Conservation (phyloP, 2,113 vertebrate species). For the Odontesthes bonariensis region DNA sequence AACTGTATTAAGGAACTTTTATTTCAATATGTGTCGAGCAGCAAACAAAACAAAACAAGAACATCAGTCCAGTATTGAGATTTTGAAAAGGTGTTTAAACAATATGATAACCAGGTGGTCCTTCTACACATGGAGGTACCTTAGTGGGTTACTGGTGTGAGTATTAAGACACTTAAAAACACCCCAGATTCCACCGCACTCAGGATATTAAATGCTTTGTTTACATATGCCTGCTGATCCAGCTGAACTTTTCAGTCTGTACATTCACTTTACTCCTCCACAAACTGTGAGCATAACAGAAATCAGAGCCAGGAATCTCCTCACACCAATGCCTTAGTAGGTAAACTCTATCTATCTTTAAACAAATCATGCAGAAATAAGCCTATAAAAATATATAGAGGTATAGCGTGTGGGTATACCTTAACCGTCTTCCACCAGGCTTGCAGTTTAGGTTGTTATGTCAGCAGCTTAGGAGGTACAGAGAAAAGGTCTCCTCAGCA, state of each 20-base stretch:
- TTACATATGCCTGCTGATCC: conserved; percentile 40
- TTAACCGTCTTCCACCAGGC: conserved; percentile 17
- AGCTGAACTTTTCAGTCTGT: conserved; percentile 8
- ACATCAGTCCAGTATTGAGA: no score
- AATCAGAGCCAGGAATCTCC: neutral
- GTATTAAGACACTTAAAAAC: neutral
- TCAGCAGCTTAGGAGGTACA: conserved; percentile 46
- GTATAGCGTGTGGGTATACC: conserved; percentile 7
- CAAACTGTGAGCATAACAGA: conserved; percentile 17
- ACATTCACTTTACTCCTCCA: conserved; percentile 6
- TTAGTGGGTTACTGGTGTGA: neutral
- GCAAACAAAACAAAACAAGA: no score
- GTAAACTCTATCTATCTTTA: conserved; percentile 33
- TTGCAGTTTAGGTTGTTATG: conserved; percentile 36
- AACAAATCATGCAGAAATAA: conserved; percentile 53
- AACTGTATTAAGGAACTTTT: no score
- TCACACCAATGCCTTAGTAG: conserved; percentile 22
- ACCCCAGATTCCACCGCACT: neutral
- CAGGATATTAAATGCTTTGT: conserved; percentile 1
- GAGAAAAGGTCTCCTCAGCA: conserved; percentile 53
- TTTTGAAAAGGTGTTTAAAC: neutral
- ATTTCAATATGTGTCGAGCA: no score
- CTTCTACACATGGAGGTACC: neutral
- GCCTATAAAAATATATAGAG: conserved; percentile 55
- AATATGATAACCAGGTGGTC: neutral